A percentile compares a stretch with the other conserved stretches of the same genome.
These are phyloP conservation scores for Hermaeophaga mercurialis DNA, from an alignment of 2,888 invertebrate genomes.

Conservation along the genomic window DNA sequence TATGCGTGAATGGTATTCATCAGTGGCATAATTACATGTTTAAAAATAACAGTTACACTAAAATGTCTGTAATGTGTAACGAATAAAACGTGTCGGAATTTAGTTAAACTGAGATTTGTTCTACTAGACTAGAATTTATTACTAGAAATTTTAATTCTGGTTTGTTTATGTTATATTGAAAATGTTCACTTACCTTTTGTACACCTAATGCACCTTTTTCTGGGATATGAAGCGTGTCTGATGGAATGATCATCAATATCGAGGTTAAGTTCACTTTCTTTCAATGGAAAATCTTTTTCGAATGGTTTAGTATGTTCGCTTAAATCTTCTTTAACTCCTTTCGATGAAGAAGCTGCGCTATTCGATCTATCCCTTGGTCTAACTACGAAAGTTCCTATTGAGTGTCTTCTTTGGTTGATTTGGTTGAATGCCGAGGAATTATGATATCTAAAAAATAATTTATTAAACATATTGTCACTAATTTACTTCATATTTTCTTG, in stretches of 20 bases:
- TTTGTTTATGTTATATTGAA: no score
- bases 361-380: slow-evolving; percentile 53
- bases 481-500: slow-evolving; percentile 1
- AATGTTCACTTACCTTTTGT: slow-evolving; percentile 50
- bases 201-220: slow-evolving; percentile 54
- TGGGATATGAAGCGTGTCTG: slow-evolving; percentile 55
- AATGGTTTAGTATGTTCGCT: slow-evolving; percentile 37
- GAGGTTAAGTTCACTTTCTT: slow-evolving; percentile 44
- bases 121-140: no score
- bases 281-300: slow-evolving; percentile 52
- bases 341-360: slow-evolving; percentile 46
- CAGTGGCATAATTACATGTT: slow-evolving; percentile 1
- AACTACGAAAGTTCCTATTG: slow-evolving; percentile 68
- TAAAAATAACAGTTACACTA: not conserved
- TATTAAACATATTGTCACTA: not conserved
- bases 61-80: not conserved
- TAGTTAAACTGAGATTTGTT: not conserved
- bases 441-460: slow-evolving; percentile 55
- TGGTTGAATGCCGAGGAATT: slow-evolving; percentile 58
- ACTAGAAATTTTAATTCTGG: no score
- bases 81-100: not conserved
- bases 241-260: slow-evolving; percentile 53
- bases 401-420: slow-evolving; percentile 63
- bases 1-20: not conserved
- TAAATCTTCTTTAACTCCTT: not conserved